These are phyloP conservation scores for Linyphia triangularis DNA, from an alignment of 2,888 invertebrate species.

Conservation along the genomic window DNA sequence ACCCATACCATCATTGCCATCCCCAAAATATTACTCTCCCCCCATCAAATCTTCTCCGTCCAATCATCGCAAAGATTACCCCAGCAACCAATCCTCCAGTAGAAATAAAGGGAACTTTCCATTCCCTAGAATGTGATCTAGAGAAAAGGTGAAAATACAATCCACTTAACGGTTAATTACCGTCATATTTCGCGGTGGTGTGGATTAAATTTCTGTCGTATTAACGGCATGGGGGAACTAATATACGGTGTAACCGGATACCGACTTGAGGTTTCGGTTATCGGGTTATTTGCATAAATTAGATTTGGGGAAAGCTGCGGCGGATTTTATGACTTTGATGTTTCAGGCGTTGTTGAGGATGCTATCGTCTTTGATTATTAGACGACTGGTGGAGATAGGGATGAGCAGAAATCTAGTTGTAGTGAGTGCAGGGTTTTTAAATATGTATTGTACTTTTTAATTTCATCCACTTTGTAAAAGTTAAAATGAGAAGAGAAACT, in stretches of 20 bases:
- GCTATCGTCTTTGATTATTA: too few relatives aligned
- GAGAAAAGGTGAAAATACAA: slow-evolving; percentile 55
- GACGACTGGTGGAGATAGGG: not conserved
- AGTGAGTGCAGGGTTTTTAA: too few relatives aligned
- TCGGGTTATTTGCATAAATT: slow-evolving; percentile 69
- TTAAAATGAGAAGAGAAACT: too few relatives aligned
- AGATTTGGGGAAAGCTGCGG: slow-evolving; percentile 32
- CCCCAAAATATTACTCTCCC: not conserved
- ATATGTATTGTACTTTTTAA: too few relatives aligned
- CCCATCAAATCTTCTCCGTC: not conserved
- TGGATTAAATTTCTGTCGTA: slow-evolving; percentile 66
- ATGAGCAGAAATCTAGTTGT: too few relatives aligned
- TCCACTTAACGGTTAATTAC: slow-evolving; percentile 65
- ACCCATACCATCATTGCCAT: not conserved
- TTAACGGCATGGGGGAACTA: slow-evolving; percentile 20
- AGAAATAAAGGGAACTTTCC: slow-evolving; percentile 1
- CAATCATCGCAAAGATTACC: slow-evolving; percentile 25
- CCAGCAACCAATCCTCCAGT: not conserved
- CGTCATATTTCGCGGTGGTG: slow-evolving; percentile 56
- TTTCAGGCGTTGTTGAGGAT: not conserved
- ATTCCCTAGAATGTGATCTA: not conserved
- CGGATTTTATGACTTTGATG: slow-evolving; percentile 19
- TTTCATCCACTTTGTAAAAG: too few relatives aligned
- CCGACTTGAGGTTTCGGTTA: slow-evolving; percentile 67
- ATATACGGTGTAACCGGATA: slow-evolving; percentile 52